phyloP scores from a whole-genome alignment of 1,140 invertebrate species.

The Eumaeus atala region DNA sequence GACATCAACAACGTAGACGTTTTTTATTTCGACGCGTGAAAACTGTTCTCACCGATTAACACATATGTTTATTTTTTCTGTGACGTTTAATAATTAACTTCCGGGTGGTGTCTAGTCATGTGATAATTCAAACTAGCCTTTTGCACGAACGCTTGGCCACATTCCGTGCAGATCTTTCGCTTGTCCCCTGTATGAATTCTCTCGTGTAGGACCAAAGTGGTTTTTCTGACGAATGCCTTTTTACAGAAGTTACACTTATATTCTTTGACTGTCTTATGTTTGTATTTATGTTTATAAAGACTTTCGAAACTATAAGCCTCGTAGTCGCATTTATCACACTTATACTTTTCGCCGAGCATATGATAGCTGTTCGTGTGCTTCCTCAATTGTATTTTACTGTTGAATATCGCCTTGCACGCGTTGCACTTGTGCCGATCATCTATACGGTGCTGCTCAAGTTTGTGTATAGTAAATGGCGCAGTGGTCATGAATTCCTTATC shows the following conservation, averaged over 20 bases:
- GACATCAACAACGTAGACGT: no score
- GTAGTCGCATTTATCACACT: slow-evolving; percentile 54
- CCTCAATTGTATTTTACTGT: slow-evolving; percentile 39
- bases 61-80: no score
- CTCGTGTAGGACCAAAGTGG: slow-evolving; percentile 78
- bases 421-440: slow-evolving; percentile 54
- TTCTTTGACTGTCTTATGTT: slow-evolving; percentile 56
- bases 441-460: slow-evolving; percentile 41
- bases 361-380: slow-evolving; percentile 57
- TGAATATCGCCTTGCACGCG: slow-evolving; percentile 51
- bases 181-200: slow-evolving; percentile 86
- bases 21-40: no score
- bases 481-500: slow-evolving; percentile 43
- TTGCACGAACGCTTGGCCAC: slow-evolving; percentile 84
- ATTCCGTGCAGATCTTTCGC: slow-evolving; percentile 84
- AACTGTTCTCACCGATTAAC: no score
- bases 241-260: slow-evolving; percentile 54
- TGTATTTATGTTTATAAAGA: slow-evolving; percentile 58
- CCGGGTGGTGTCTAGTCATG: slow-evolving; percentile 59
- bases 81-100: slow-evolving; percentile 39
- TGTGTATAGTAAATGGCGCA: slow-evolving; percentile 45
- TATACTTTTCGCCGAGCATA: slow-evolving; percentile 50
- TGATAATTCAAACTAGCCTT: slow-evolving; percentile 72
- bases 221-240: slow-evolving; percentile 63
- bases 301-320: slow-evolving; percentile 51